Evolutionary conservation across 2,888 invertebrate species (phyloP), one percentile per base, ranked within the genome.

Genomic region (Limnephilus marmoratus): DNA sequence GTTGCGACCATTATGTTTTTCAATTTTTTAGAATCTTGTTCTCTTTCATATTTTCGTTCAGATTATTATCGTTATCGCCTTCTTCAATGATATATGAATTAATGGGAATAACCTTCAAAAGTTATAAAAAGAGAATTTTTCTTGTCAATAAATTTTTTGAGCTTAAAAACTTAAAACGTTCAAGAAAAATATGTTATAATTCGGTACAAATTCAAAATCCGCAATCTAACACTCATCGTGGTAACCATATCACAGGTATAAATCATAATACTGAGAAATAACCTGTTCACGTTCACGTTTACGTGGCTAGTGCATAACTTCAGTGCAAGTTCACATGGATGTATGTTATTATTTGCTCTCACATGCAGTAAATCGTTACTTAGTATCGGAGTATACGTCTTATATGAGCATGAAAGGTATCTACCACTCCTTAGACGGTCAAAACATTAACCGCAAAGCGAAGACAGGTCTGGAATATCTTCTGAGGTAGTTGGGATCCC

Each of bases 361-460:
- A 68, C 24, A 68, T n/a, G n/a, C 68, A 68, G 83, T 83, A 83
- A 83, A 83, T 83, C 37, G 37, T 83, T 83, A 37, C 24, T 83
- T 83, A 83, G 83, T 83, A 83, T 83, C 37, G n/a, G 83, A 37
- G 34, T 83, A 83, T 34, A 18, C 7, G 13, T 37, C 11, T 41
- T 68, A 2, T 34, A 83, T 3, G 24, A 34, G 83, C 34, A 5
- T 83, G 37, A 34, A 24, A 11, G 37, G n/a, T 37, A 24, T 24
- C 37, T 24, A 24, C 37, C 24, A 37, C 24, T 83, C 34, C 83
- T 24, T 37, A 83, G 83, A 37, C 37, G 83, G 83, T 83, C 83
- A 37, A 83, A 83, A 83, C 37, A 83, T 34, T 83, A 41, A 68
- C 83, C 37, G 83, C 83, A 34, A 83, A 83, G 83, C 83, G 83